Evolutionary conservation across 2,113 vertebrate genomes (phyloP), one percentile per base, ranked within the genome.

Genomic region (Gymnarchus niloticus): DNA sequence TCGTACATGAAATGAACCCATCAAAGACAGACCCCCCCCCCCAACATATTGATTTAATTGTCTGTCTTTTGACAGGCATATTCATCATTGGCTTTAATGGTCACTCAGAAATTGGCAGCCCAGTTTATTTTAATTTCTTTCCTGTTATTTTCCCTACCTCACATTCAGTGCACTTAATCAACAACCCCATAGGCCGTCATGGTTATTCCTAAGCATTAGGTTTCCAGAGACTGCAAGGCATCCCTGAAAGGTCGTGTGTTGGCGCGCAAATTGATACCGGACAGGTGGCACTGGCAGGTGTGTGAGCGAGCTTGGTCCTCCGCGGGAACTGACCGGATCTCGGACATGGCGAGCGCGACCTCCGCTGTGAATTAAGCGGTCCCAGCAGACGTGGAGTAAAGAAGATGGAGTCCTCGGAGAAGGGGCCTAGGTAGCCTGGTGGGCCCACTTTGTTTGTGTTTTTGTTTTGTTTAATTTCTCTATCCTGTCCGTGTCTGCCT

Each of bases 11-110:
- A 96, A 96, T 96, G 94, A 96, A 96, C 95, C 95, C 95, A 95
- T 96, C 95, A 96, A 96, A 97, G 97, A 95, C 91, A 96, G 65
- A 95, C 94, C 95, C 95, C 94, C 95, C 95, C 85, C 93, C 94
- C 95, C 95, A 95, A 96, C 82, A 96, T 98, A 97, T 98, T 97
- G 97, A 99, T 98, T 97, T 96, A 96, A 97, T 97, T 98, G 96
- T 98, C 96, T 96, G 94, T 95, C 95, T 97, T 83, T 96, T 98
- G 97, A 98, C 96, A 96, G 95, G 96, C 96, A 95, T 96, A 97
- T 98, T 95, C 96, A 97, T 99, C 97, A 97, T 97, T 95, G 95
- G 94, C 95, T 95, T 96, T 96, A 96, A 98, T 97, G 97, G 96
- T 97, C 96, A 97, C 96, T 97, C 96, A 95, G 95, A 96, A 57